Evolutionary conservation across 2,888 invertebrate genomes (phyloP).

Genomic region (Agriopis marginaria): DNA sequence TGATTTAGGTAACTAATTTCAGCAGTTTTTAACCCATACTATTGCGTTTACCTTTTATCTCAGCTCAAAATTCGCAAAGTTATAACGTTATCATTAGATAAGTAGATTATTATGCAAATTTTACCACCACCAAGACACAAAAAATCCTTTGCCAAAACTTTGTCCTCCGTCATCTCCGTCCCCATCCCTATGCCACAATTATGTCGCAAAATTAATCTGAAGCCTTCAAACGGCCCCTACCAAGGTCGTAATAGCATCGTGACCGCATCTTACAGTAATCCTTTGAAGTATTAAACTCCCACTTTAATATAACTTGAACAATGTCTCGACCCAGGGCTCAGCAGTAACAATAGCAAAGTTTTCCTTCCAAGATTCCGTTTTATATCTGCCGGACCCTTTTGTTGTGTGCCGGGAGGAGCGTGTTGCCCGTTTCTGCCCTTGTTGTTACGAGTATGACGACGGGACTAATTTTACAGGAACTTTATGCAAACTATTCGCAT

Average conservation of each 20-base stretch:
- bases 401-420: slow-evolving; percentile 59
- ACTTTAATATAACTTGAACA: slow-evolving; percentile 82
- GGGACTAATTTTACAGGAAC: slow-evolving; percentile 65
- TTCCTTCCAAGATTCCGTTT: slow-evolving; percentile 78
- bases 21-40: too few species aligned
- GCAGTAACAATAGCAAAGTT: slow-evolving; percentile 79
- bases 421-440: slow-evolving; percentile 59
- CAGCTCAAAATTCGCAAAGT: not conserved
- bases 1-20: too few species aligned
- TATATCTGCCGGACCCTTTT: slow-evolving; percentile 71
- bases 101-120: slow-evolving; percentile 2
- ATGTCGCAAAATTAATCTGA: slow-evolving; percentile 63
- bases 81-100: not conserved
- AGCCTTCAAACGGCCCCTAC: slow-evolving; percentile 56
- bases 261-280: slow-evolving; percentile 76
- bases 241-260: slow-evolving; percentile 62
- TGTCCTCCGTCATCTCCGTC: slow-evolving; percentile 27
- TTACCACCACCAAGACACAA: slow-evolving; percentile 1
- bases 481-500: slow-evolving; percentile 46
- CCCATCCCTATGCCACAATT: slow-evolving; percentile 40
- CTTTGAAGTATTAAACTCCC: slow-evolving; percentile 79
- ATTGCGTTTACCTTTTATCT: not conserved
- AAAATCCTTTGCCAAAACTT: slow-evolving; percentile 35
- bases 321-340: slow-evolving; percentile 74
- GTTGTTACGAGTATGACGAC: slow-evolving; percentile 60